Evolutionary conservation across 2,888 invertebrate genomes (phyloP), one percentile per base, ranked within the genome.

Genomic region (Acleris sparsana): DNA sequence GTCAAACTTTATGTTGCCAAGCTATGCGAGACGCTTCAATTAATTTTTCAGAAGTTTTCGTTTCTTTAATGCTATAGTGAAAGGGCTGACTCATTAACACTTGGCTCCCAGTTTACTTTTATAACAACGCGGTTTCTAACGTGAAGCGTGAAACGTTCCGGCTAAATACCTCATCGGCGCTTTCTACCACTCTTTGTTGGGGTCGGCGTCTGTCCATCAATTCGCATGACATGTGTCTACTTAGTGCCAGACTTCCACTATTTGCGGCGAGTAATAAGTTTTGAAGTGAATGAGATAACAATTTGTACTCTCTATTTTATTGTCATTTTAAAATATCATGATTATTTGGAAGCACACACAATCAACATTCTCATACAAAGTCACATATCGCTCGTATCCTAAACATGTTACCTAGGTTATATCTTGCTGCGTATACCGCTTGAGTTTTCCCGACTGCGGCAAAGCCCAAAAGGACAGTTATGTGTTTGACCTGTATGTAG

Each of bases 201-300:
- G 71, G 73, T 72, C 76, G 70, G 71, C 61, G 65, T 62, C 62
- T 66, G 79, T 78, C 78, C 75, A 84, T 84, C 82, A 82, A 77
- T 78, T 77, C 68, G 71, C 74, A 72, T 78, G 79, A 78, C 73
- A 71, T 77, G 79, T 78, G 71, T 74, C 83, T 76, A 74, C 76
- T 78, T 70, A 72, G 74, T 78, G 77, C 69, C 75, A 70, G 69
- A 67, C 59, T 71, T 73, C 73, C 69, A 70, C 75, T 75, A 78
- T 79, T 79, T 79, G 73, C 71, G 74, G 44, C n/a, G 4, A 55
- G n/a, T 65, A 51, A 55, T 64, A 55, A 33, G 46, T 56, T 49
- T 60, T 46, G 22, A 66, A 66, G 61, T 52, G 52, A 39, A 16
- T 46, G 39, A 39, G 13, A 13, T 39, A 39, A 39, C 39, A 39